Base-by-base conservation (phyloP, 1,140 invertebrate species). In the Drosophila bocki region DNA sequence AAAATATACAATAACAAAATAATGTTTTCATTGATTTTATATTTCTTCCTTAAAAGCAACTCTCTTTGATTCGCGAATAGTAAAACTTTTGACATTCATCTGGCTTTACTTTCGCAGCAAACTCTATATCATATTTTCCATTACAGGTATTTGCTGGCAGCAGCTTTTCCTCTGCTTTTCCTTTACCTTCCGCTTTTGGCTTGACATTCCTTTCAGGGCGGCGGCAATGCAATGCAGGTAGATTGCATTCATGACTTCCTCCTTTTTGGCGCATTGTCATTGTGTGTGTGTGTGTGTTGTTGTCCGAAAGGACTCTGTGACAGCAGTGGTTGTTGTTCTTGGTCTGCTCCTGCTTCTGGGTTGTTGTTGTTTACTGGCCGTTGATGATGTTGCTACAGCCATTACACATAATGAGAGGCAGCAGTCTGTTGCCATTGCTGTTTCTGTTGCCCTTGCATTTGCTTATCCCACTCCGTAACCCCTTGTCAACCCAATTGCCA, bases 331-430 rank as follows among this genome's bases (percentile, higher is more conserved):
- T 48, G 47, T 59, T 59, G 63, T 47, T 63, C 29, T 50, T 69
- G 37, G 39, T 72, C 42, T 69, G 41, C 19, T 37, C 60, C 39
- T 51, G 60, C 35, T 48, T 63, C 22, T 48, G 47, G 22, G 7
- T 78, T 72, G 67, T 45, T 77, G 75, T 63, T 69, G 75, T 59
- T 69, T 59, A 72, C 69, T 72, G 68, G 42, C 77, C 76, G 78
- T 78, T 78, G 80, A 82, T 83, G 68, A 78, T 85, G 72, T 71
- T 87, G 80, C 59, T 71, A 71, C 76, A 83, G 78, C 85, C 85
- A 85, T 84, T 78, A 85, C 83, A 88, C 83, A 86, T 86, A 86
- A 86, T 88, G 84, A 86, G 83, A 78, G 84, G 51, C 83, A 80
- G 56, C 53, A 63, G 72, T 51, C 68, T 80, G 65, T 64, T 75